A percentile compares a stretch with the other conserved stretches of the same genome.
These are phyloP conservation scores for Meloe dianella DNA, from an alignment of 2,888 invertebrate genomes.

Conservation along the genomic window DNA sequence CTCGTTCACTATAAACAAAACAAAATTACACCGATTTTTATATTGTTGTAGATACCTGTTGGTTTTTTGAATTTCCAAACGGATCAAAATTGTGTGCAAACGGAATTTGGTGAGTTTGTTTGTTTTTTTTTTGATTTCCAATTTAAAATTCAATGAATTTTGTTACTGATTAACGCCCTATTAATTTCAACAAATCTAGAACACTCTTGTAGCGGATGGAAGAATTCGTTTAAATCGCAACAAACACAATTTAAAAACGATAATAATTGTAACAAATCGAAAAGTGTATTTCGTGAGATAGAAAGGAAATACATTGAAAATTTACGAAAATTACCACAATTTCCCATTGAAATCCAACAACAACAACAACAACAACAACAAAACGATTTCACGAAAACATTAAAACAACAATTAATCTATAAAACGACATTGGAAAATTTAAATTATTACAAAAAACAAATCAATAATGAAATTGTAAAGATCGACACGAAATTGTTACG, in stretches of 20 bases:
- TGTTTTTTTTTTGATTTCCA: too few species aligned
- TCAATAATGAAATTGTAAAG: conserved; percentile 14
- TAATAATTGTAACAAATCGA: background rate
- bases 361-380: background rate
- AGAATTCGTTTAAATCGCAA: conserved; percentile 8
- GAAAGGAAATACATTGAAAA: conserved; percentile 6
- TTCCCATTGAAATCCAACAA: too few species aligned
- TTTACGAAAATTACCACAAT: background rate
- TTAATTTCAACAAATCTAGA: too few species aligned
- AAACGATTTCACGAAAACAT: conserved; percentile 10
- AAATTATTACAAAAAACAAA: background rate
- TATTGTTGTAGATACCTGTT: background rate
- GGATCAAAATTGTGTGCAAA: background rate
- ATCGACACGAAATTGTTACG: conserved; percentile 15
- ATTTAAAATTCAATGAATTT: background rate
- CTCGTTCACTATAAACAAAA: too few species aligned
- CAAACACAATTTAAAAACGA: background rate
- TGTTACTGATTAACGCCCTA: too few species aligned
- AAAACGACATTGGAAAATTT: background rate
- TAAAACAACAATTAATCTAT: background rate
- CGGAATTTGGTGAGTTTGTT: too few species aligned
- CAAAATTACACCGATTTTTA: too few species aligned
- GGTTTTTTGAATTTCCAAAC: background rate
- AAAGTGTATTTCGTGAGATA: conserved; percentile 22
- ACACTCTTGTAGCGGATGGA: background rate